Evolutionary conservation across 2,888 invertebrate species (phyloP).

Genomic region (Ganaspis brasiliensis): DNA sequence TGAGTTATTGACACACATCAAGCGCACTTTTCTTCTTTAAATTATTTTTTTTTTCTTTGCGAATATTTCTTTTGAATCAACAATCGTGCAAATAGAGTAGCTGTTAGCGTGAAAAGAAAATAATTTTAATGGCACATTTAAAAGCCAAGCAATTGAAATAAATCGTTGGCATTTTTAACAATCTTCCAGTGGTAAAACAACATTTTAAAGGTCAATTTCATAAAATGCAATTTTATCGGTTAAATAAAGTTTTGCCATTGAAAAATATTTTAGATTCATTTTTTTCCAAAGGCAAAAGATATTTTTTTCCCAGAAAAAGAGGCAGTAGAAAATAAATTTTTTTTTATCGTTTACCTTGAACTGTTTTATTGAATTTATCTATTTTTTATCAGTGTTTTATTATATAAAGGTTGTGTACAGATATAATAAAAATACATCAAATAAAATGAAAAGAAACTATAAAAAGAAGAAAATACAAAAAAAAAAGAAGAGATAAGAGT

Average conservation of each 20-base stretch:
- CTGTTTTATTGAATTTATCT: background rate
- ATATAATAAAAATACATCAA: too few species aligned
- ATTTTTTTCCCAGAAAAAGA: background rate
- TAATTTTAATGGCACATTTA: slow-evolving; percentile 24
- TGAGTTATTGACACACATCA: background rate
- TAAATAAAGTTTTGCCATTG: too few species aligned
- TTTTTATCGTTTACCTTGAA: background rate
- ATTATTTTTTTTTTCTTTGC: background rate
- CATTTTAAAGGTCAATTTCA: background rate
- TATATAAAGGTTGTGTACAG: too few species aligned
- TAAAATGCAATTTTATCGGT: background rate
- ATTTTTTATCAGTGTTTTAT: too few species aligned
- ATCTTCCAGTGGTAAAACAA: too few species aligned
- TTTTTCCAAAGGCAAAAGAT: too few species aligned
- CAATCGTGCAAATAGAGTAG: slow-evolving; percentile 37
- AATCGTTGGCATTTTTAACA: slow-evolving; percentile 2
- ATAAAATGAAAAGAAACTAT: background rate
- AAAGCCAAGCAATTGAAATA: slow-evolving; percentile 7
- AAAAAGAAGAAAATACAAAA: background rate
- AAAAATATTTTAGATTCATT: too few species aligned
- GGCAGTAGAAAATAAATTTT: background rate
- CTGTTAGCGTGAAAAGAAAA: slow-evolving; percentile 28
- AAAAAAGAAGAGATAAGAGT: background rate
- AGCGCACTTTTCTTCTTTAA: background rate
- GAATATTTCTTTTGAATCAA: slow-evolving; percentile 6